Evolutionary conservation across 2,113 vertebrate species (phyloP).

Genomic region (Perca flavescens): DNA sequence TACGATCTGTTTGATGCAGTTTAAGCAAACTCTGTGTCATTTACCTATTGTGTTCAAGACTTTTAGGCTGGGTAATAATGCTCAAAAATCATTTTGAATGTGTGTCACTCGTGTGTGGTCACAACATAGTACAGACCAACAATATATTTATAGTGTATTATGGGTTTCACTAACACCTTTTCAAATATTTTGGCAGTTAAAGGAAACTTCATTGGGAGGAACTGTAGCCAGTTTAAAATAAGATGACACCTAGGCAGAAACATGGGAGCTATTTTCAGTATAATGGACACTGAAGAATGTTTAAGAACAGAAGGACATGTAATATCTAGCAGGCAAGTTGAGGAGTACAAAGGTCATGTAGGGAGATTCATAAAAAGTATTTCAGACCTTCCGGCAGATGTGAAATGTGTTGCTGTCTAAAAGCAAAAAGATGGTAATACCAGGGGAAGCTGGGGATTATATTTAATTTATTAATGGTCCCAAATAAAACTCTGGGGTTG

Average conservation of each 20-base stretch:
- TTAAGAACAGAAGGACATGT: neutral
- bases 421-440: constrained; percentile 7
- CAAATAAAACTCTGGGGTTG: constrained; percentile 24
- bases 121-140: neutral
- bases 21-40: neutral
- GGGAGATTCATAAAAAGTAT: constrained; percentile 7
- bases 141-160: neutral
- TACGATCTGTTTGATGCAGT: neutral
- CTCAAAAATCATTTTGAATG: neutral
- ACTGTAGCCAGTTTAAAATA: constrained; percentile 6
- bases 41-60: neutral
- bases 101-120: neutral
- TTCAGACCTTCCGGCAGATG: neutral
- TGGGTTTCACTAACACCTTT: neutral
- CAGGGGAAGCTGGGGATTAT: neutral
- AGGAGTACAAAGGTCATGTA: constrained; percentile 7
- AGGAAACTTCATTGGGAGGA: neutral
- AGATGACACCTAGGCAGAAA: constrained; percentile 2
- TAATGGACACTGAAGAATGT: neutral
- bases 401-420: neutral
- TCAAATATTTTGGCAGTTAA: neutral
- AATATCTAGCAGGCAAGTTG: constrained; percentile 3
- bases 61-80: neutral
- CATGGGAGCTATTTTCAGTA: constrained; percentile 10
- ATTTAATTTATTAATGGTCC: constrained; percentile 15